Percentiles rank a stretch among this genome's conserved stretches.
phyloP scores from a whole-genome alignment of 2,888 invertebrate species.

The Helleia helle region DNA sequence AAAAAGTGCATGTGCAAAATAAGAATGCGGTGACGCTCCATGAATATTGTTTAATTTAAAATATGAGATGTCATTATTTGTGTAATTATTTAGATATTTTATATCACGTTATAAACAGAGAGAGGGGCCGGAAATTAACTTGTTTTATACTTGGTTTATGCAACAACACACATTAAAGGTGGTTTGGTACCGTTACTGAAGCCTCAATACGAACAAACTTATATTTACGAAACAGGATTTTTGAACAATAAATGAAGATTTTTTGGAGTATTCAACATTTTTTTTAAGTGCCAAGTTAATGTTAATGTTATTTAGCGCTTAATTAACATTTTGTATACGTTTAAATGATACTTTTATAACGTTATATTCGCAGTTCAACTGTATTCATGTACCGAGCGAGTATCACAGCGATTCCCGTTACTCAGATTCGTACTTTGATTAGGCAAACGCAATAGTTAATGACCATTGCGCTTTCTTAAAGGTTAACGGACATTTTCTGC shows the following conservation, averaged over 20 bases:
- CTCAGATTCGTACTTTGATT: slow-evolving; percentile 20
- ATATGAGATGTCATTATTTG: too few relatives aligned
- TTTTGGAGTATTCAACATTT: neutral
- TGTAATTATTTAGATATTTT: slow-evolving; percentile 26
- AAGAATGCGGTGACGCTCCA: too few relatives aligned
- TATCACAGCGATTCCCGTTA: slow-evolving; percentile 13
- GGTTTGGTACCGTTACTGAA: slow-evolving; percentile 53
- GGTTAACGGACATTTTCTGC: neutral
- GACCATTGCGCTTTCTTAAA: slow-evolving; percentile 7
- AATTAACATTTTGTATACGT: neutral
- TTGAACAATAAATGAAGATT: slow-evolving; percentile 10
- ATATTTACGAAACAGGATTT: slow-evolving; percentile 29
- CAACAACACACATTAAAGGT: slow-evolving; percentile 46
- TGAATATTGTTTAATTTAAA: too few relatives aligned
- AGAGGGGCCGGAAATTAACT: slow-evolving; percentile 49
- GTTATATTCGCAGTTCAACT: neutral
- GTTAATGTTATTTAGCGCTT: neutral
- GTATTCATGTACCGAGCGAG: slow-evolving; percentile 1
- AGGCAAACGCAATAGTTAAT: slow-evolving; percentile 18
- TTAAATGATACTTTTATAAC: neutral
- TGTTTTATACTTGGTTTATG: slow-evolving; percentile 38
- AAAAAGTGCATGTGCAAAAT: too few relatives aligned
- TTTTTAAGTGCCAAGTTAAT: neutral
- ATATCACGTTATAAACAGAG: slow-evolving; percentile 43
- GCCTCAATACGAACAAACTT: slow-evolving; percentile 39